Evolutionary conservation across 2,113 vertebrate genomes (phyloP).

Genomic region (Shinisaurus crocodilurus): DNA sequence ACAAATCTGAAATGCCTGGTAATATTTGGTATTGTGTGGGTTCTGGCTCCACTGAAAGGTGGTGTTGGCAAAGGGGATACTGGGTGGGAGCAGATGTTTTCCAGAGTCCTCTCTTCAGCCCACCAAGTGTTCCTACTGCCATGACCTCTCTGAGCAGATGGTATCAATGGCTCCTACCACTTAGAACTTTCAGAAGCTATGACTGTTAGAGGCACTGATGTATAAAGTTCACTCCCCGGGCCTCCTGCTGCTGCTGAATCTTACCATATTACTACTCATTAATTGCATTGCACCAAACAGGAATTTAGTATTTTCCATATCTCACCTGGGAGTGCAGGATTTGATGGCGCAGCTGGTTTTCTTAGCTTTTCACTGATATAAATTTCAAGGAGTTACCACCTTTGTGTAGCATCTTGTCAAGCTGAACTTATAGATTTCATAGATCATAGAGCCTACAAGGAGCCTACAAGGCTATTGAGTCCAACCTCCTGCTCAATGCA

Average conservation of each 20-base stretch:
- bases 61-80: not conserved
- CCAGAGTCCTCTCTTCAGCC: not conserved
- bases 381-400: no score
- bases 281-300: not conserved
- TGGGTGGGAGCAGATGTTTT: no score
- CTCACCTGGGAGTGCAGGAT: not conserved
- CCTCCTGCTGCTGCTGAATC: not conserved
- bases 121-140: not conserved
- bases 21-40: not conserved
- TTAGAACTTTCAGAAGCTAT: not conserved
- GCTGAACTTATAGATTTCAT: no score
- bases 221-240: not conserved
- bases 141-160: not conserved
- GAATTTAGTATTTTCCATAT: not conserved
- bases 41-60: not conserved
- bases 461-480: no score
- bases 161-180: not conserved
- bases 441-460: no score
- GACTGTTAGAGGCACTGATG: not conserved
- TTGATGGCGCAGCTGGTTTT: not conserved
- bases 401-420: no score
- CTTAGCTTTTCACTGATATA: no score
- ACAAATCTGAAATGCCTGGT: not conserved
- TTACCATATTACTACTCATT: not conserved
- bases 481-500: no score